phyloP scores from a whole-genome alignment of 2,113 vertebrate species.

The Myiozetetes cayanensis region DNA sequence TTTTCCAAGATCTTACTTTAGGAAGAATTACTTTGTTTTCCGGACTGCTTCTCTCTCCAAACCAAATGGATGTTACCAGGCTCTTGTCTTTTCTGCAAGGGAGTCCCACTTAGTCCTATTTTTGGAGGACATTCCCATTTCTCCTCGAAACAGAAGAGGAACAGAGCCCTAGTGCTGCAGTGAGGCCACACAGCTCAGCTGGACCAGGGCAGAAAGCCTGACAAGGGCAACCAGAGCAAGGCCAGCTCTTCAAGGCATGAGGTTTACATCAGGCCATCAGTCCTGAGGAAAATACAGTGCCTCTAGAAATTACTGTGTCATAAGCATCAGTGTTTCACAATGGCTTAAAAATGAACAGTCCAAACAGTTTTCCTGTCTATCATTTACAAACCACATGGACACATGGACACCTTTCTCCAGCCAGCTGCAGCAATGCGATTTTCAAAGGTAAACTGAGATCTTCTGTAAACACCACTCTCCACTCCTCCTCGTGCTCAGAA shows the following conservation, averaged over 20 bases:
- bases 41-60: background rate
- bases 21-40: background rate
- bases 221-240: background rate
- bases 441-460: background rate
- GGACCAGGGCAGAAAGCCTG: background rate
- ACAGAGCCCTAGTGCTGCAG: background rate
- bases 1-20: background rate
- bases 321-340: background rate
- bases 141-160: background rate
- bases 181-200: background rate
- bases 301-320: background rate
- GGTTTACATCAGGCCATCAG: background rate
- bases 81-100: background rate
- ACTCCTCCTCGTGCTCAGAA: background rate
- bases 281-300: background rate
- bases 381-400: background rate
- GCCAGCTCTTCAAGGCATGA: background rate
- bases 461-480: background rate
- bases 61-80: background rate
- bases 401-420: background rate
- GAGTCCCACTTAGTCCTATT: background rate
- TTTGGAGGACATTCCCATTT: background rate
- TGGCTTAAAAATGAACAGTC: background rate
- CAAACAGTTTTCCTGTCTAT: background rate
- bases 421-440: background rate